A percentile compares a stretch with the other conserved stretches of the same genome.
Conservation (phyloP, 2,113 vertebrate species). For the Pitta sordida region DNA sequence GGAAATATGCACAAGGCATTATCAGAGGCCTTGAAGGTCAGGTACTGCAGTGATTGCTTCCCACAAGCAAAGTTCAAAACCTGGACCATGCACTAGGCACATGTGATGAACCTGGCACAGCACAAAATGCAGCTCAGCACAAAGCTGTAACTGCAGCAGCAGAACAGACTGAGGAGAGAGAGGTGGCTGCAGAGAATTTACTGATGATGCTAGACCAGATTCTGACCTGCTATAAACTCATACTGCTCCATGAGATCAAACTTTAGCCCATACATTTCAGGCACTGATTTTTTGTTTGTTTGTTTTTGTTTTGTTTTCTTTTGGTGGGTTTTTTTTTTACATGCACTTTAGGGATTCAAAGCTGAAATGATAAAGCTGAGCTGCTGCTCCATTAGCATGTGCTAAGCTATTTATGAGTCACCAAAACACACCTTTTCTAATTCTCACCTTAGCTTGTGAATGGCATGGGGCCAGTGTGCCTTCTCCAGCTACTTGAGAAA, state of each 20-base stretch:
- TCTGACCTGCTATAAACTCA: not conserved
- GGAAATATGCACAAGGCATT: not conserved
- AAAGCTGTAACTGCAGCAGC: not conserved
- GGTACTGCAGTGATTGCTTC: not conserved
- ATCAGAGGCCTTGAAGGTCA: not conserved
- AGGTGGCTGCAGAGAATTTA: not conserved
- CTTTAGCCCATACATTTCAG: not conserved
- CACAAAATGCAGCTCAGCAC: not conserved
- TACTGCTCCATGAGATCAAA: not conserved
- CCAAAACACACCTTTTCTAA: slow-evolving; percentile 25
- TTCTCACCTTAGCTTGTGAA: slow-evolving; percentile 9
- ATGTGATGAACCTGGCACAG: not conserved
- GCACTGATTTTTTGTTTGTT: not conserved
- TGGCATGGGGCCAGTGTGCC: not conserved
- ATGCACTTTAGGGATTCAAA: not conserved
- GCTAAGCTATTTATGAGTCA: slow-evolving; percentile 13
- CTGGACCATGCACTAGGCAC: not conserved
- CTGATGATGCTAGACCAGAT: not conserved
- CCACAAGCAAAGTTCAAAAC: not conserved
- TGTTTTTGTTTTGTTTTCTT: too few species aligned
- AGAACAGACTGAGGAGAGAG: not conserved
- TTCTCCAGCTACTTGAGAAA: not conserved
- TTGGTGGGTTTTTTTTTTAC: not conserved
- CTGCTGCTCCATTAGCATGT: not conserved
- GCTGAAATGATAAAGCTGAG: not conserved